A percentile compares a stretch with the other conserved stretches of the same genome.
Evolutionary conservation across 2,113 vertebrate species (phyloP).

Genomic region (Chionis minor): DNA sequence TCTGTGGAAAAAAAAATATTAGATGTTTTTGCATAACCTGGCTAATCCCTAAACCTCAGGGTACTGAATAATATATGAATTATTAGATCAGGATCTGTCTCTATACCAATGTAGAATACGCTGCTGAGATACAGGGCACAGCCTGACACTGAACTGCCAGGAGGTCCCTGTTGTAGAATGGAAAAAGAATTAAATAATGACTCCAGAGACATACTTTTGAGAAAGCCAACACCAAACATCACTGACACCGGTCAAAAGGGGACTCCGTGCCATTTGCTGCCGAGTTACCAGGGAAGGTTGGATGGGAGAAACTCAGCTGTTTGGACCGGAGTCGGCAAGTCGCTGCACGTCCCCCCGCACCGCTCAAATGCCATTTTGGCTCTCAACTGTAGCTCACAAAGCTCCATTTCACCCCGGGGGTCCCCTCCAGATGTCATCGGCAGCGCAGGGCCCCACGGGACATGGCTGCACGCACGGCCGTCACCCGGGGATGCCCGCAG

Average conservation of each 20-base stretch:
- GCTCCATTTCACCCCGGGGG: background rate
- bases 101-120: accelerated
- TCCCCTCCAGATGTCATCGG: background rate
- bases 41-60: background rate
- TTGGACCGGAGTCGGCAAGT: background rate
- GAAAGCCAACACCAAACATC: background rate
- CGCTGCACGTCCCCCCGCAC: accelerated
- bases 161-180: background rate
- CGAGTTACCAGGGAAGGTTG: accelerated
- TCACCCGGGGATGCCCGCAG: background rate
- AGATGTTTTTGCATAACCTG: constrained; percentile 2
- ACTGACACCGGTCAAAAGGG: background rate
- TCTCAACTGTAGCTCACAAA: background rate
- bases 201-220: background rate
- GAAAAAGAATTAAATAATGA: background rate
- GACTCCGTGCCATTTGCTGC: background rate
- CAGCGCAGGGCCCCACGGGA: accelerated
- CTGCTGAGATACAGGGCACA: background rate
- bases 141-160: background rate
- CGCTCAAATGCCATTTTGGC: background rate
- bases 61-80: background rate
- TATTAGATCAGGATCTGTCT: background rate
- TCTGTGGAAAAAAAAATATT: background rate
- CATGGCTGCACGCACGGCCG: accelerated
- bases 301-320: background rate